These are phyloP conservation scores for Trilocha varians DNA, from an alignment of 2,888 invertebrate genomes.

Conservation along the genomic window DNA sequence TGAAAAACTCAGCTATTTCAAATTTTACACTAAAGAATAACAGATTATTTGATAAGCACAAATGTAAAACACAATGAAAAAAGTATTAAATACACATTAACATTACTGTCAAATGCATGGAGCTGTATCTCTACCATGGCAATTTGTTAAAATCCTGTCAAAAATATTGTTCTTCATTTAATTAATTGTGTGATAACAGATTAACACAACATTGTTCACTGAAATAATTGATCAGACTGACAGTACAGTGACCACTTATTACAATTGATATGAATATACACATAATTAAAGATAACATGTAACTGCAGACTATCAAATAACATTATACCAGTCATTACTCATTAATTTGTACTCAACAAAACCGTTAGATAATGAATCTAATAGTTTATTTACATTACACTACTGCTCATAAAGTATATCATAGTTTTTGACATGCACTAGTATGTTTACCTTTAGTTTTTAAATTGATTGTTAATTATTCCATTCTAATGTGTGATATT, in stretches of 20 bases:
- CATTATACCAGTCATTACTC: neutral
- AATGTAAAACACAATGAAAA: too few relatives aligned
- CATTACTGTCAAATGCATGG: conserved; percentile 7
- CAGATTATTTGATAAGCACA: too few relatives aligned
- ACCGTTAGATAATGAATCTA: neutral
- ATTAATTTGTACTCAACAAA: too few relatives aligned
- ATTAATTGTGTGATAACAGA: neutral
- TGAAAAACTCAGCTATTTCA: too few relatives aligned
- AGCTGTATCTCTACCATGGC: conserved; percentile 10
- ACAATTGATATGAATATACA: neutral
- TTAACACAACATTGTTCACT: neutral
- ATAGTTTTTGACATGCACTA: too few relatives aligned
- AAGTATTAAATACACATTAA: conserved; percentile 1
- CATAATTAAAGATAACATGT: neutral
- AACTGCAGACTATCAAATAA: neutral
- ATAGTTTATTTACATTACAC: too few relatives aligned
- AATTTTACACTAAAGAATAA: neutral
- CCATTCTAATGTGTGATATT: too few relatives aligned
- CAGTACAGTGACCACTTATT: neutral
- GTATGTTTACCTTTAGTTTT: too few relatives aligned
- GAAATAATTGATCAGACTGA: neutral
- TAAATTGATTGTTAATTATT: too few relatives aligned
- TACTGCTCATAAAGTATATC: too few relatives aligned
- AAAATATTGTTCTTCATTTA: neutral
- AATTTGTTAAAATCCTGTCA: neutral